Base-by-base conservation (phyloP, 2,113 vertebrate genomes). In the Oreochromis niloticus region DNA sequence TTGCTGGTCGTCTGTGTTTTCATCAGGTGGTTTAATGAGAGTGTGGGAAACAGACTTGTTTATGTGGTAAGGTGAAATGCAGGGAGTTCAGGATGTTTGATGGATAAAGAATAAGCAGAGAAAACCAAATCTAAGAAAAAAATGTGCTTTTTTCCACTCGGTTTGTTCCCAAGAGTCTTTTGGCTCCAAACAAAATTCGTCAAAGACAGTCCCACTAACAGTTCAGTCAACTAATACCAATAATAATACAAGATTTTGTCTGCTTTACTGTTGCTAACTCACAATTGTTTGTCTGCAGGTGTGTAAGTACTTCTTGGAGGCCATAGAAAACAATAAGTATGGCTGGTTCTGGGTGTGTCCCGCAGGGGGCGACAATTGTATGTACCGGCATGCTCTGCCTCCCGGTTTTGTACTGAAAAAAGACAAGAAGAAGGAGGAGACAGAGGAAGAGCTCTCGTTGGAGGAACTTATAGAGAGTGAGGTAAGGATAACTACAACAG, bases 261-360 rank as follows among this genome's bases (percentile, higher is more conserved):
- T 46, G 57, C 17, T 17, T 54, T 11, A 41, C 6, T 13, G 41
- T 73, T 16, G 68, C 68, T 30, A 46, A 73, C 41, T 17, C 5
- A 6, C 13, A 66, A 0, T 46, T 24, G 43, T 87, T 91, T 12
- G 9, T 82, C 50, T 61, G 3, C 93, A 99, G 99, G 98, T 99
- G 80, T 99, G 99, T 92, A 98, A 97, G 84, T 97, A 98, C 89
- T 99, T 99, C 93, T 96, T 99, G 86, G 98, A 99, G 22, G 99
- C 99, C 89, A 99, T 99, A 87, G 99, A 99, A 94, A 97, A 96
- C 93, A 99, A 99, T 92, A 99, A 99, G 90, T 99, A 99, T 0
- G 99, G 99, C 84, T 99, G 99, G 99, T 99, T 99, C 93, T 99
- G 99, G 99, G 97, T 98, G 13, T 99, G 99, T 91, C 99, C 98